Conservation (phyloP, 2,888 invertebrate species). For the Himalopsyche kuldschensis region DNA sequence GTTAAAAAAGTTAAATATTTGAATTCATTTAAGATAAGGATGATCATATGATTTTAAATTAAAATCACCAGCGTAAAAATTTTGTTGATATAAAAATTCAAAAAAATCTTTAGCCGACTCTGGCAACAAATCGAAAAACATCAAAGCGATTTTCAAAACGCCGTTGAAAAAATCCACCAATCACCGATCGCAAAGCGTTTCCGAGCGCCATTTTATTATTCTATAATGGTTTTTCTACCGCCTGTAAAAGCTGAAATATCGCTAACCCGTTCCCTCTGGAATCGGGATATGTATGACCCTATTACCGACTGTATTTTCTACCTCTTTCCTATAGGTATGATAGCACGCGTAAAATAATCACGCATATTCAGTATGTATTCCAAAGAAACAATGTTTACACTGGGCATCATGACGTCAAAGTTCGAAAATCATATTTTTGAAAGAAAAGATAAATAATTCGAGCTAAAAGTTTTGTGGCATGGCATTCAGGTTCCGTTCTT, state of each 20-base stretch:
- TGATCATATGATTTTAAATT: background rate
- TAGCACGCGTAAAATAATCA: background rate
- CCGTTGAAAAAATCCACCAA: background rate
- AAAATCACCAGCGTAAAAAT: background rate
- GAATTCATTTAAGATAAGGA: no score
- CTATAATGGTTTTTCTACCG: background rate
- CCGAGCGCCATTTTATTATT: background rate
- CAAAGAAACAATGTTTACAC: background rate
- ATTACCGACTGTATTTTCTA: background rate
- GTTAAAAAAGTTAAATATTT: no score
- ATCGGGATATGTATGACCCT: background rate
- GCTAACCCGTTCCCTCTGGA: background rate
- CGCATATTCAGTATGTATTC: background rate
- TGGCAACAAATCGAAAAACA: background rate
- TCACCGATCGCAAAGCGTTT: background rate
- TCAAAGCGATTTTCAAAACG: background rate
- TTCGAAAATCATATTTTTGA: no score
- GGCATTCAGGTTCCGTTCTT: no score
- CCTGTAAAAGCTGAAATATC: background rate
- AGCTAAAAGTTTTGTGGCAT: no score
- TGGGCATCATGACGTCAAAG: background rate
- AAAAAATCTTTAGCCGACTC: background rate
- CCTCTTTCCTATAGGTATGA: background rate
- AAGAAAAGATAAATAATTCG: no score
- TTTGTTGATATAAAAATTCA: background rate